Percentiles rank a stretch among this genome's conserved stretches.
Conservation (phyloP, 2,888 invertebrate species). For the Fragum sueziense region DNA sequence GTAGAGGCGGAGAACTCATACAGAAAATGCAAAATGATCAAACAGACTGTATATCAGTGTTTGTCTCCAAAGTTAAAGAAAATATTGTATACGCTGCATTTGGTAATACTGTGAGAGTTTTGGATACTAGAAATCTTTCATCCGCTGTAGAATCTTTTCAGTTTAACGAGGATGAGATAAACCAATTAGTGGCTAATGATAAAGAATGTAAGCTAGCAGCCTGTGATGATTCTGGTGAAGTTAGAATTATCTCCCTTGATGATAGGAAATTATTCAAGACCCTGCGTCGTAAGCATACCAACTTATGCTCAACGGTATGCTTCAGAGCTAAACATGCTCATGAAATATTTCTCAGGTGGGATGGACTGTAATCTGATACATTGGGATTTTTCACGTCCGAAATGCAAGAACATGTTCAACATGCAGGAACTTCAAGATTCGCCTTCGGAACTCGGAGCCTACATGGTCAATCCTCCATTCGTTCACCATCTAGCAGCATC, state of each 20-base stretch:
- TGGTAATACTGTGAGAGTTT: slow-evolving; percentile 69
- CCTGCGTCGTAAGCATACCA: slow-evolving; percentile 78
- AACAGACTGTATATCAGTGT: slow-evolving; percentile 75
- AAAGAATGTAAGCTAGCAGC: slow-evolving; percentile 78
- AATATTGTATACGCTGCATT: slow-evolving; percentile 74
- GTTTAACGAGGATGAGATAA: slow-evolving; percentile 79
- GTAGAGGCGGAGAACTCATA: slow-evolving; percentile 58
- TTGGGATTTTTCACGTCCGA: slow-evolving; percentile 79
- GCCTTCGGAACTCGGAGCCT: slow-evolving; percentile 68
- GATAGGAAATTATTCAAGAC: slow-evolving; percentile 76
- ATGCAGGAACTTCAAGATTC: slow-evolving; percentile 77
- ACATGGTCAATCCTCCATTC: slow-evolving; percentile 80
- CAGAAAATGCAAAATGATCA: slow-evolving; percentile 62
- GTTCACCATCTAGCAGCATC: slow-evolving; percentile 75
- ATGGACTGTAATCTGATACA: slow-evolving; percentile 79
- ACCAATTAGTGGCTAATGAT: slow-evolving; percentile 76
- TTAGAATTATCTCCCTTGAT: slow-evolving; percentile 76
- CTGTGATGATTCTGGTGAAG: slow-evolving; percentile 80
- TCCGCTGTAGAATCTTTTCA: slow-evolving; percentile 66
- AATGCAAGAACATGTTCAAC: slow-evolving; percentile 75
- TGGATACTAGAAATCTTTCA: slow-evolving; percentile 68
- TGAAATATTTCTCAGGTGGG: slow-evolving; percentile 78
- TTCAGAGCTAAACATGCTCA: slow-evolving; percentile 75
- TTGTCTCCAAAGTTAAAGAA: slow-evolving; percentile 70
- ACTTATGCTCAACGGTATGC: slow-evolving; percentile 78